Evolutionary conservation across 1,140 invertebrate genomes (phyloP), one percentile per base, ranked within the genome.

Genomic region (Melipona quadrifasciata): DNA sequence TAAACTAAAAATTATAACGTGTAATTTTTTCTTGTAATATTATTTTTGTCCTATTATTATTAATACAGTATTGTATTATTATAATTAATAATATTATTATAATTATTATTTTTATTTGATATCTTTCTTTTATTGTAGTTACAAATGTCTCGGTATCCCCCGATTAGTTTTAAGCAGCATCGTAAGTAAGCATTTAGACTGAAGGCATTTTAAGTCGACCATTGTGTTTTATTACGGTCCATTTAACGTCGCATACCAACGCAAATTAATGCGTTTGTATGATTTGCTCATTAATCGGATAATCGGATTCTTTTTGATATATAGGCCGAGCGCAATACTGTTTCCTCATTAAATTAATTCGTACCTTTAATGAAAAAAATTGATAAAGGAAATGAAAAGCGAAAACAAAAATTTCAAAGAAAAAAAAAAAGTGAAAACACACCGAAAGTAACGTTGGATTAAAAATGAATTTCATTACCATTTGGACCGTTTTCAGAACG

Each of bases 401-500:
- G 31, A 24, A 14, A 17, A 14, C 0, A 10, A 47, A 51, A 17
- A n/a, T 31, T 31, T n/a, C n/a, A n/a, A 39, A 1, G 14, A 19
- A 55, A 6, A 19, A 73, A 31, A 19, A 55, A 27, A 53, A 73
- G 2, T n/a, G 8, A 2, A 24, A 34, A 39, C 12, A 17, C 27
- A 21, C 0, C 10, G 1, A 2, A 34, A 34, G 1, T 12, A 47
- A 47, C 17, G 19, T 67, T 8, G 12, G 3, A 65, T 16, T 77
- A 1, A n/a, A 65, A 27, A 55, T 57, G 53, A 67, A 27, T 57
- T 12, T 16, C 14, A 34, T 71, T 82, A 55, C 1, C 39, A 47
- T 75, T 75, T 61, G n/a, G 19, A 57, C 27, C 14, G 16, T 73
- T 89, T 91, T 92, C 89, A 96, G 96, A 80, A 95, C 96, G 90